Conservation (phyloP, 2,888 invertebrate species). For the Phasia obesa region DNA sequence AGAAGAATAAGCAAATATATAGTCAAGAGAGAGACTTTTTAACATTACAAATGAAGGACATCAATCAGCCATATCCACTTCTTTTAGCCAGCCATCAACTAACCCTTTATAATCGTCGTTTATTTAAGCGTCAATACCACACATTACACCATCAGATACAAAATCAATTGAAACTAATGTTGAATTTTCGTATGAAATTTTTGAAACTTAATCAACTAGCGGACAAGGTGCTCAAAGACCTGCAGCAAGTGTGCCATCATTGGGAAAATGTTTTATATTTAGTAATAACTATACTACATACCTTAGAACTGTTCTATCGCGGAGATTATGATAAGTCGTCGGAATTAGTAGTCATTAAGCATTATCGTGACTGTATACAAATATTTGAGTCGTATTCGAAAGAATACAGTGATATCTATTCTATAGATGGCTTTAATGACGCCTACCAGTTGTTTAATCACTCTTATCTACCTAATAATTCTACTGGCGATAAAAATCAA, state of each 20-base stretch:
- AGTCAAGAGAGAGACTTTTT: conserved; percentile 75
- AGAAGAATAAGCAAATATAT: conserved; percentile 70
- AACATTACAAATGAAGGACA: conserved; percentile 75
- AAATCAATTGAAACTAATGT: conserved; percentile 76
- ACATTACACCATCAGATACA: conserved; percentile 76
- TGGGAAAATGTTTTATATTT: conserved; percentile 88
- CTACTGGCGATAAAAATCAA: conserved; percentile 70
- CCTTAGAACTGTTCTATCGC: conserved; percentile 87
- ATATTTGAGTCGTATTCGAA: conserved; percentile 88
- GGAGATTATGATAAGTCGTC: conserved; percentile 86
- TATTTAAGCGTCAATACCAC: conserved; percentile 77
- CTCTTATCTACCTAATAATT: conserved; percentile 26
- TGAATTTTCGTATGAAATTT: conserved; percentile 74
- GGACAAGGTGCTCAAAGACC: conserved; percentile 68
- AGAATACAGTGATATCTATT: conserved; percentile 88
- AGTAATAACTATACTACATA: conserved; percentile 87
- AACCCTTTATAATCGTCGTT: conserved; percentile 77
- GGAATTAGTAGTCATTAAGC: conserved; percentile 87
- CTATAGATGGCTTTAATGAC: conserved; percentile 87
- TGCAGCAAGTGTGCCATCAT: conserved; percentile 84
- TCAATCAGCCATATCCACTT: conserved; percentile 74
- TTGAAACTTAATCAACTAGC: conserved; percentile 64
- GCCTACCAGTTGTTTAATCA: conserved; percentile 84
- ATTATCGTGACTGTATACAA: conserved; percentile 88
- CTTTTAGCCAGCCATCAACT: conserved; percentile 76